Evolutionary conservation across 2,888 invertebrate genomes (phyloP).

Genomic region (Orthosia incerta): DNA sequence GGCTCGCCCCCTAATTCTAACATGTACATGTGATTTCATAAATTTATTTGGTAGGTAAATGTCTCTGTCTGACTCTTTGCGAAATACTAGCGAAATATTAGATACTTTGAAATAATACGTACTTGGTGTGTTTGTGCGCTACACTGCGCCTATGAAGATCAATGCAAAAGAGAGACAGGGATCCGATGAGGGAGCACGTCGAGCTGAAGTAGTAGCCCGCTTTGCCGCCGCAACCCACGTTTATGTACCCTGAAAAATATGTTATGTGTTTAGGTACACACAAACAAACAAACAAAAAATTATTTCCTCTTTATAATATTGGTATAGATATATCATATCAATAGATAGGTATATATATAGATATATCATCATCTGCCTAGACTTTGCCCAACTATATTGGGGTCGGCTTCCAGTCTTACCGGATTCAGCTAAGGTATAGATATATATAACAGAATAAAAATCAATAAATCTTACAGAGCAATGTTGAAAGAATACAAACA

Average conservation of each 20-base stretch:
- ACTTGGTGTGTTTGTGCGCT: conserved; percentile 93
- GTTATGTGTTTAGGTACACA: neutral
- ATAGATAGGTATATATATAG: too few species aligned
- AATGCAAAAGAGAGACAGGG: conserved; percentile 95
- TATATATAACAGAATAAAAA: too few species aligned
- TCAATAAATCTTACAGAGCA: too few species aligned
- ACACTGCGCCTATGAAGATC: conserved; percentile 94
- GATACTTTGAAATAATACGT: conserved; percentile 40
- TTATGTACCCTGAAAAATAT: conserved; percentile 93
- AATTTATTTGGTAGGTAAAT: neutral
- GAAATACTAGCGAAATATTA: neutral
- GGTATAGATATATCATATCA: too few species aligned
- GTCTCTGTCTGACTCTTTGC: neutral
- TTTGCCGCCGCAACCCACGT: conserved; percentile 94
- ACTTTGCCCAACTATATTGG: too few species aligned
- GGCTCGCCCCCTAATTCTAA: too few species aligned
- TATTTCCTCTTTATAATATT: too few species aligned
- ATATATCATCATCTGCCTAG: too few species aligned
- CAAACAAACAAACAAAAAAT: too few species aligned
- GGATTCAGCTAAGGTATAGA: too few species aligned
- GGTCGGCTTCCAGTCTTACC: too few species aligned
- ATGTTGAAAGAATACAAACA: too few species aligned
- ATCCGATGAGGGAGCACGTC: conserved; percentile 94
- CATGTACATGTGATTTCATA: neutral
- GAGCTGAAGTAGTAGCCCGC: conserved; percentile 96